phyloP scores from a whole-genome alignment of 35 echinoderm and acorn worm genomes.

The Nesometra sesokonis region DNA sequence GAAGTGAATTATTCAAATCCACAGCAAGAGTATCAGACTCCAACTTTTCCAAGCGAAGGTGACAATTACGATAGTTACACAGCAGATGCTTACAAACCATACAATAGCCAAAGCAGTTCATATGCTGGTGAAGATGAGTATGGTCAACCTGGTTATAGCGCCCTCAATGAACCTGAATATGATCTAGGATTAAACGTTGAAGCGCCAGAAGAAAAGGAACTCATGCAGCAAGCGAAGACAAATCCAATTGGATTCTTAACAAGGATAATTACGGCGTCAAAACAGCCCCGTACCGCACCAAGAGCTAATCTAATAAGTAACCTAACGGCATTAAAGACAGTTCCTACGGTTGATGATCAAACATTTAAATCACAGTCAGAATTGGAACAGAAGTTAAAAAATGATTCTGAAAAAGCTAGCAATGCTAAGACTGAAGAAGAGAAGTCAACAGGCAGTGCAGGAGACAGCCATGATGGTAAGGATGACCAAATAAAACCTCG shows the following conservation, averaged over 20 bases:
- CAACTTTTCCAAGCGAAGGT: background rate
- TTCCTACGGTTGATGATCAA: slow-evolving; percentile 20
- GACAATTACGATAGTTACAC: background rate
- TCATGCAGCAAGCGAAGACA: slow-evolving; percentile 39
- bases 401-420: no score
- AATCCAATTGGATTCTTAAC: slow-evolving; percentile 56
- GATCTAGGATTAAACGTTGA: background rate
- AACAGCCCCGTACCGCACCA: slow-evolving; percentile 13
- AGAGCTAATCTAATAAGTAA: slow-evolving; percentile 26
- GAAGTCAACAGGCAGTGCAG: background rate
- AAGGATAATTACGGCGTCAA: slow-evolving; percentile 42
- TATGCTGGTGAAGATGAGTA: background rate
- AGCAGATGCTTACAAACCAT: background rate
- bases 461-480: background rate
- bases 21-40: background rate
- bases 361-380: background rate
- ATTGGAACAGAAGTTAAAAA: background rate
- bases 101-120: background rate
- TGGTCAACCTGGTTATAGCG: background rate
- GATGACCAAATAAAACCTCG: background rate
- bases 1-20: background rate
- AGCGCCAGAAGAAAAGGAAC: background rate
- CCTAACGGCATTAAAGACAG: slow-evolving; percentile 29
- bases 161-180: background rate
- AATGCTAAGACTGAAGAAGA: background rate